Conservation (phyloP, 2,888 invertebrate species). For the Linnaemya vulpina region DNA sequence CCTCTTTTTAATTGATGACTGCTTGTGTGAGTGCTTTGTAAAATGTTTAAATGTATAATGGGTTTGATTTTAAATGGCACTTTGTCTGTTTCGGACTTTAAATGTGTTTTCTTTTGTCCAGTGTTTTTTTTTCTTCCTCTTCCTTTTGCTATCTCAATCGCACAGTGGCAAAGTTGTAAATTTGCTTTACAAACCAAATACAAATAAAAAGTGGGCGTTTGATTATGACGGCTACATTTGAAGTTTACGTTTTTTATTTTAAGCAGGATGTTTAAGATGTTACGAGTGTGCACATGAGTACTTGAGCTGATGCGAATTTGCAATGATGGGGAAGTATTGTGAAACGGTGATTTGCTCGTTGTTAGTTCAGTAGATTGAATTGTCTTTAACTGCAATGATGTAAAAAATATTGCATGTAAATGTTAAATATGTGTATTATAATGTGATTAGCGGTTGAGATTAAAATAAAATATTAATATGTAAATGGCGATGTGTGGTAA, state of each 20-base stretch:
- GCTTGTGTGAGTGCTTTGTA: background rate
- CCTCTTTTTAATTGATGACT: conserved; percentile 26
- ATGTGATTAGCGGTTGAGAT: conserved; percentile 20
- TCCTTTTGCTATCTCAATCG: conserved; percentile 19
- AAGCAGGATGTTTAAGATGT: conserved; percentile 58
- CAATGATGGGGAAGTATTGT: background rate
- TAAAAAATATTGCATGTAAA: conserved; percentile 24
- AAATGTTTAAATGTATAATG: conserved; percentile 21
- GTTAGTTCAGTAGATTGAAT: conserved; percentile 13
- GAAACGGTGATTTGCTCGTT: conserved; percentile 9
- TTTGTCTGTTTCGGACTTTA: background rate
- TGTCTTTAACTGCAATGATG: conserved; percentile 43
- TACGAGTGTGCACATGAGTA: conserved; percentile 4
- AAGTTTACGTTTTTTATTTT: conserved; percentile 30
- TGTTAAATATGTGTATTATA: conserved; percentile 22
- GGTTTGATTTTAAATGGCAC: conserved; percentile 34
- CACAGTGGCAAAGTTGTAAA: conserved; percentile 16
- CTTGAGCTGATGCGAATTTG: background rate
- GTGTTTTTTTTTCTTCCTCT: conserved; percentile 18
- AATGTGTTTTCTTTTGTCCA: conserved; percentile 12
- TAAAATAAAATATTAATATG: background rate
- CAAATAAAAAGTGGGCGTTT: conserved; percentile 56
- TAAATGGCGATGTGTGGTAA: background rate
- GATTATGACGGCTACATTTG: conserved; percentile 67
- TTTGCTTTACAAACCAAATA: conserved; percentile 7